Evolutionary conservation across 2,888 invertebrate species (phyloP), one percentile per base, ranked within the genome.

Genomic region (Microchrysa polita): DNA sequence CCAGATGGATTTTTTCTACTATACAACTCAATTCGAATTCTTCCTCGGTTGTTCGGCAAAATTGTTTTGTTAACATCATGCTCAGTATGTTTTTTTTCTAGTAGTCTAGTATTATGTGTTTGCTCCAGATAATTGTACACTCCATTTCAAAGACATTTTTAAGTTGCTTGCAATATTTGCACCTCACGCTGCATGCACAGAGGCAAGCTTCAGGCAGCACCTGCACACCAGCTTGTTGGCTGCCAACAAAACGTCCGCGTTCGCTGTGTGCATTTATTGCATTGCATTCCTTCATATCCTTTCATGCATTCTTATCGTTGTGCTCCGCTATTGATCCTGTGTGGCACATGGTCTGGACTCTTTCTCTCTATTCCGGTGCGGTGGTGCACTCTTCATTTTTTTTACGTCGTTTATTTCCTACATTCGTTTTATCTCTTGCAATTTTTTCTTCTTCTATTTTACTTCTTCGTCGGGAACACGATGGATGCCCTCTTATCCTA

Each of bases 321-420:
- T 7, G 27, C n/a, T n/a, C n/a, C 34, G 22, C 34, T 18, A 65
- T 65, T 44, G 65, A 65, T 73, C 73, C 80, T 77, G 16, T 77
- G 16, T 65, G 65, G 48, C 65, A 65, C 65, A 65, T 65, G 65
- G 65, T 48, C 40, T n/a, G n/a, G 61, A 14, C 59, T 14, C 23
- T 59, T n/a, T n/a, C n/a, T n/a, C n/a, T n/a, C n/a, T n/a, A n/a
- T n/a, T 1, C 23, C 59, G 59, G 20, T 22, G 59, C 14, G n/a
- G n/a, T 5, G 22, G 10, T 20, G 55, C n/a, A 7, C 27, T 34
- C 27, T 34, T 34, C 27, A 34, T 34, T 7, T 34, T 34, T 34
- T 34, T n/a, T n/a, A n/a, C 27, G 27, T 34, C 27, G 27, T 34
- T 34, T 34, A 34, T 34, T 34, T 34, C 27, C 27, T 34, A 5